Evolutionary conservation across 2,113 vertebrate genomes (phyloP), one percentile per base, ranked within the genome.

Genomic region (Athene noctua): DNA sequence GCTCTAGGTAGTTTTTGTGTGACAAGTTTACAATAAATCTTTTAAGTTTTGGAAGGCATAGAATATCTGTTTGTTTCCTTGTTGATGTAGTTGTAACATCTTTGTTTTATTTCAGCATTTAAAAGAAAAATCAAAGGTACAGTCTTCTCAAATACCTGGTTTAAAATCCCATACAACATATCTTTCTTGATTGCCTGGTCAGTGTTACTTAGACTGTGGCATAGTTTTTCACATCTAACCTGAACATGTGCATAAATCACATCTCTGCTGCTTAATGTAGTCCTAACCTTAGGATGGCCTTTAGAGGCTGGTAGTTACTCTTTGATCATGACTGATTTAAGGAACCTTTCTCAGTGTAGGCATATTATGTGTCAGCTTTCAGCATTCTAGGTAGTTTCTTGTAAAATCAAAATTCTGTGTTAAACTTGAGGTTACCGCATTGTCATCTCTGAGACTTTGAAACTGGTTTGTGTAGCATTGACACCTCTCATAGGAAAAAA

Each of bases 281-380:
- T 62, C 46, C 57, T 47, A 58, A 0, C 72, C 5, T 3, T 36
- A 63, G 38, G 30, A 46, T 38, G 34, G 34, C 73, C 51, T 87
- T 78, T 32, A 38, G 52, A 75, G 52, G 29, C 61, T 80, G 58
- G 12, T 47, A 10, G 49, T 65, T 73, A 6, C 29, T 77, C 34
- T 61, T 68, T 51, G 54, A 7, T 44, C 0, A 0, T 59, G 34
- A 47, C 1, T 5, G 34, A 38, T 90, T 54, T 30, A 40, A 82
- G 71, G 61, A 88, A 38, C 20, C 13, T 77, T 73, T 86, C 18
- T 62, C 40, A 70, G 32, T 1, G 1, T 10, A 21, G 30, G 3
- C 55, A 61, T 58, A 13, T 40, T 61, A 13, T 2, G 2, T 62
- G 40, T 73, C n/a, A 65, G 0, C 0, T 66, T 68, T 49, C 17